Conservation (phyloP, 2,113 vertebrate species). For the Cyprinodon tularosa region DNA sequence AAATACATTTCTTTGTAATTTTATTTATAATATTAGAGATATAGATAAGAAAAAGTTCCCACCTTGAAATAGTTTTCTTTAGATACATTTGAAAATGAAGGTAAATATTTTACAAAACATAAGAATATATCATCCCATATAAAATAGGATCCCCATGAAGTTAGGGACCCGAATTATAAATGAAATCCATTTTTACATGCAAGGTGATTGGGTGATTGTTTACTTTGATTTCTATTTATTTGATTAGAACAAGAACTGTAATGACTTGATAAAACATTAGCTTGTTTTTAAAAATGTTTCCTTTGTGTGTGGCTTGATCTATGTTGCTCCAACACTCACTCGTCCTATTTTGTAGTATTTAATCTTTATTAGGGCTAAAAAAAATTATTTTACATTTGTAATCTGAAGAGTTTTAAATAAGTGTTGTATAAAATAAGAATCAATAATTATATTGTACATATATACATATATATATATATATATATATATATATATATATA, state of each 20-base stretch:
- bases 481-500: too few species aligned
- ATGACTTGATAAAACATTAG: constrained; percentile 42
- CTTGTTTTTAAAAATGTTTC: constrained; percentile 63
- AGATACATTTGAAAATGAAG: not conserved
- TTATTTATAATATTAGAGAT: too few species aligned
- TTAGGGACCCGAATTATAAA: constrained; percentile 10
- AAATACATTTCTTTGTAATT: too few species aligned
- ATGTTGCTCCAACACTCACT: constrained; percentile 46
- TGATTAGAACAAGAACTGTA: constrained; percentile 34
- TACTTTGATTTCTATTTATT: constrained; percentile 39
- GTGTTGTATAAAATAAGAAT: constrained; percentile 13
- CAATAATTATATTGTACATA: too few species aligned
- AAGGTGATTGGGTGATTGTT: constrained; percentile 48
- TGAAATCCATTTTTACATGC: constrained; percentile 16
- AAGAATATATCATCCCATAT: not conserved
- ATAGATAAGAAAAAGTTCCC: not conserved
- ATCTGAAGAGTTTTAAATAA: constrained; percentile 52
- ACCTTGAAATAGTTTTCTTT: not conserved
- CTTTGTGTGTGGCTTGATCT: constrained; percentile 60
- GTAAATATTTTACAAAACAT: not conserved
- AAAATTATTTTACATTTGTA: constrained; percentile 39
- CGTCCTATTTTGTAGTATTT: constrained; percentile 8
- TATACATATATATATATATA: too few species aligned
- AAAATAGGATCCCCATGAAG: constrained; percentile 6
- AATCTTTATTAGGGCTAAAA: too few species aligned